phyloP scores from a whole-genome alignment of 2,113 vertebrate species.

The cat (Felis catus) region F.catus_Fca126_mat1.0 CM031412.1:43041001-43041500 shows the following conservation, averaged over 20 bases:
- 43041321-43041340: neutral
- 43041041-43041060: conserved; percentile 71
- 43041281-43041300: neutral
- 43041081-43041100: conserved; percentile 54
- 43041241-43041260: conserved; percentile 8
- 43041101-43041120: conserved; percentile 63
- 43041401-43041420: neutral
- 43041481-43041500: neutral
- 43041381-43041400: neutral
- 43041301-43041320: neutral
- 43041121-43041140: conserved; percentile 69
- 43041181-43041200: conserved; percentile 70
- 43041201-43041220: conserved; percentile 66
- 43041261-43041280: conserved; percentile 24
- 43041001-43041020: conserved; percentile 55
- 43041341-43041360: neutral
- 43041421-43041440: neutral
- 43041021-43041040: conserved; percentile 57
- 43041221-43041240: conserved; percentile 56
- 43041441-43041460: neutral
- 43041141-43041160: conserved; percentile 71
- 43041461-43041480: neutral
- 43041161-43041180: conserved; percentile 55
- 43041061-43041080: conserved; percentile 61
- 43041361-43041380: neutral